phyloP scores from a whole-genome alignment of 1,140 invertebrate genomes.

The Branchinecta lynchi region DNA sequence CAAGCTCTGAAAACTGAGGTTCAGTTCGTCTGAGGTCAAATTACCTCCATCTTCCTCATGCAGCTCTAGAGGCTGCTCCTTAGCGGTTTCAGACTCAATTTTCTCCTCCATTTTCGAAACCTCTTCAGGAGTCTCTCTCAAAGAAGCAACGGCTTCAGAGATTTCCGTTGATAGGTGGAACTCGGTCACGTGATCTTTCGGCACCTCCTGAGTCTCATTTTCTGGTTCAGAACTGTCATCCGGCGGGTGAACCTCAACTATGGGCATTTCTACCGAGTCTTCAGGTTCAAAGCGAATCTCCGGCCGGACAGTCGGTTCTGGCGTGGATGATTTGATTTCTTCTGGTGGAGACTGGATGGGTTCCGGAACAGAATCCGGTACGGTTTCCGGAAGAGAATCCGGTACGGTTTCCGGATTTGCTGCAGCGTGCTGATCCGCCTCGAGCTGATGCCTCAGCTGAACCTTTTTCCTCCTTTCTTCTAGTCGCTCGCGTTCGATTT shows the following conservation, averaged over 20 bases:
- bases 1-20: neutral
- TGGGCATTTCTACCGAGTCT: slow-evolving; percentile 2
- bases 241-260: neutral
- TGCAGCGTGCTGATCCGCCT: neutral
- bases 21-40: neutral
- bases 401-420: neutral
- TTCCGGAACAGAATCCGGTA: no score
- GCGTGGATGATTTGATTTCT: neutral
- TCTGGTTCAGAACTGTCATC: neutral
- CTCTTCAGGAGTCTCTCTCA: neutral
- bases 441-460: neutral
- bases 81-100: no score
- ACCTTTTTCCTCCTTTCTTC: neutral
- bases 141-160: neutral
- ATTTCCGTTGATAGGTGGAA: neutral
- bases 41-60: neutral
- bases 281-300: neutral
- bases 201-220: neutral
- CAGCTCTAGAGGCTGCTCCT: neutral
- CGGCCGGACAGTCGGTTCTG: neutral
- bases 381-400: neutral
- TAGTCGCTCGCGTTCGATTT: neutral
- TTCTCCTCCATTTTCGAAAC: neutral
- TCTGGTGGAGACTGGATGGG: no score
- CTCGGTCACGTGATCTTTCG: neutral